Percentiles rank a stretch among this genome's conserved stretches.
phyloP scores from a whole-genome alignment of 1,140 invertebrate species.

The Asobara japonica region DNA sequence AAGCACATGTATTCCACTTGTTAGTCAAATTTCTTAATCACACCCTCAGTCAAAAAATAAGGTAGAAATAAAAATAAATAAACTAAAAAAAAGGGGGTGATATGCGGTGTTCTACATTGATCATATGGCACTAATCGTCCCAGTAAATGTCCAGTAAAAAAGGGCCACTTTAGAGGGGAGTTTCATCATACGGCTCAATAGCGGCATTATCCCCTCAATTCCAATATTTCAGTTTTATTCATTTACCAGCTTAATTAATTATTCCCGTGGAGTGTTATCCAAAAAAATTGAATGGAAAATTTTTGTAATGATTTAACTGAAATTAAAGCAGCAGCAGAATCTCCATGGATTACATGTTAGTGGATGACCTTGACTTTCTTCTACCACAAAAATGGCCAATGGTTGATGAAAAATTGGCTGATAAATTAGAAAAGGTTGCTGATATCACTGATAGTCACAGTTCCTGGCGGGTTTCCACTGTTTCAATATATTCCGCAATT shows the following conservation, averaged over 20 bases:
- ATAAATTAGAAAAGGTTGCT: too few relatives aligned
- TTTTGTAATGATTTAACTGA: background rate
- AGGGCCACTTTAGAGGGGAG: slow-evolving; percentile 27
- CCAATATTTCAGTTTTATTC: background rate
- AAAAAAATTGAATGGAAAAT: slow-evolving; percentile 17
- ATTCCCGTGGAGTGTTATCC: background rate
- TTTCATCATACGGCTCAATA: slow-evolving; percentile 23
- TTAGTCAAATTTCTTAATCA: background rate
- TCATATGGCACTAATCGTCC: slow-evolving; percentile 47
- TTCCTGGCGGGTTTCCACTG: too few relatives aligned
- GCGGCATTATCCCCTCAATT: slow-evolving; percentile 39
- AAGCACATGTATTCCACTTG: slow-evolving; percentile 5
- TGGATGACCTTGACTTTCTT: background rate
- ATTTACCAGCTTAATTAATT: too few relatives aligned
- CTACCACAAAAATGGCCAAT: background rate
- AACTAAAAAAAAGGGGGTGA: slow-evolving; percentile 43
- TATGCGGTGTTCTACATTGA: slow-evolving; percentile 58
- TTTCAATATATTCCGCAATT: too few relatives aligned
- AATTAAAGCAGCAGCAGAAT: background rate
- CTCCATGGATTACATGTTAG: slow-evolving; percentile 35
- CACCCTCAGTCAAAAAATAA: slow-evolving; percentile 30
- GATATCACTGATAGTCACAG: too few relatives aligned
- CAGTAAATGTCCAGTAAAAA: slow-evolving; percentile 37
- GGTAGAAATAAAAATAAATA: slow-evolving; percentile 42
- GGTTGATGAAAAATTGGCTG: too few relatives aligned